These are phyloP conservation scores for Eupithecia centaureata DNA, from an alignment of 2,888 invertebrate genomes.

Conservation along the genomic window DNA sequence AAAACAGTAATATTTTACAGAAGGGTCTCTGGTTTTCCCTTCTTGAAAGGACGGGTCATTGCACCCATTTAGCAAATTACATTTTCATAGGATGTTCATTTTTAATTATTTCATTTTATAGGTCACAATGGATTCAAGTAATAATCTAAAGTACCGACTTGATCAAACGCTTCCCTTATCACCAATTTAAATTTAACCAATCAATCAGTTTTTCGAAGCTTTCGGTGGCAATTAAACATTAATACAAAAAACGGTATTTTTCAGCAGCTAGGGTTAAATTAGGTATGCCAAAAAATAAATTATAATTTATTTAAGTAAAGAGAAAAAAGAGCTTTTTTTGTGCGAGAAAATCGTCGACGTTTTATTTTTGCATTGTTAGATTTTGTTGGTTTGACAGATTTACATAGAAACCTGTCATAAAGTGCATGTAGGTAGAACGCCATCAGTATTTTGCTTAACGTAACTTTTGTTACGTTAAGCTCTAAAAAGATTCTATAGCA, in stretches of 20 bases:
- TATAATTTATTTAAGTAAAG: neutral
- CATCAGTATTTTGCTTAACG: no score
- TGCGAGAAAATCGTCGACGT: no score
- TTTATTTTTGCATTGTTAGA: no score
- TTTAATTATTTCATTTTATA: constrained; percentile 8
- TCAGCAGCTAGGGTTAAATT: no score
- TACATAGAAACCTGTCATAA: no score
- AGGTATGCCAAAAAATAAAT: no score
- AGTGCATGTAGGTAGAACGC: no score
- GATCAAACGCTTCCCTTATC: neutral
- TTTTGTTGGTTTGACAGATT: no score
- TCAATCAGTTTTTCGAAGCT: neutral
- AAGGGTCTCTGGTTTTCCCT: constrained; percentile 29
- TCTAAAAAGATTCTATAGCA: no score
- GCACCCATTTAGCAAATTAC: constrained; percentile 30
- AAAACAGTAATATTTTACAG: constrained; percentile 34
- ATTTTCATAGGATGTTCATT: constrained; percentile 19
- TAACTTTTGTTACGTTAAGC: no score
- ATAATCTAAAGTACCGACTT: neutral
- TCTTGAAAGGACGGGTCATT: constrained; percentile 31
- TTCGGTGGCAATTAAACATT: no score
- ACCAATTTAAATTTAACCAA: neutral
- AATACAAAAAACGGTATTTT: neutral
- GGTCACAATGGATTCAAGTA: constrained; percentile 1
- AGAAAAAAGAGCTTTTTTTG: neutral